phyloP scores from a whole-genome alignment of 2,888 invertebrate species.

The Willowsia nigromaculata region DNA sequence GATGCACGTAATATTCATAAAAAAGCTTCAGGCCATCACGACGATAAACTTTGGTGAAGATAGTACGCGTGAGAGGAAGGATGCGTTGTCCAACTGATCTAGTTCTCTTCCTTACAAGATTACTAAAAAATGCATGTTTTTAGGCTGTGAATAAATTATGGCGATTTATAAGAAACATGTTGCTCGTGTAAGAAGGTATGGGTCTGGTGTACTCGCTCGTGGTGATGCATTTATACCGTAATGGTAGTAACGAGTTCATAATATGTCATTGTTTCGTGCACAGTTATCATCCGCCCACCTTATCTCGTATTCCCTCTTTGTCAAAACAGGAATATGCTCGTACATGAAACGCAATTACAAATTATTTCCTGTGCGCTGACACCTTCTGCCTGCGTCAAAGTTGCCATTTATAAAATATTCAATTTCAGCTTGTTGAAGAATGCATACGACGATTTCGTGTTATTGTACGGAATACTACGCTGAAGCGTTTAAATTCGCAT shows the following conservation, averaged over 20 bases:
- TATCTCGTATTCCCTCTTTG: not conserved
- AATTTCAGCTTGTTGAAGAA: no score
- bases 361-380: constrained; percentile 63
- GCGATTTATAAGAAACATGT: not conserved
- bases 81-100: constrained; percentile 68
- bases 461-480: no score
- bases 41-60: constrained; percentile 26
- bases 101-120: constrained; percentile 56
- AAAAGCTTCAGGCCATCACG: constrained; percentile 57
- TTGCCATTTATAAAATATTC: no score
- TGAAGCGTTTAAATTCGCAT: no score
- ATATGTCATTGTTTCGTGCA: constrained; percentile 19
- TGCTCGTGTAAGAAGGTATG: not conserved
- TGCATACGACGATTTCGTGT: no score
- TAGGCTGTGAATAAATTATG: constrained; percentile 37
- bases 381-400: not conserved
- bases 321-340: constrained; percentile 18
- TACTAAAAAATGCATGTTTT: not conserved
- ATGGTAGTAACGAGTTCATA: not conserved
- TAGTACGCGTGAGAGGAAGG: constrained; percentile 18
- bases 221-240: no score
- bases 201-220: no score
- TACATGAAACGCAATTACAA: constrained; percentile 23
- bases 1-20: constrained; percentile 22
- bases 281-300: constrained; percentile 39